These are phyloP conservation scores for Epizoanthus rinbou DNA, from an alignment of 92 coral and sea anemone genomes.

Conservation along the genomic window DNA sequence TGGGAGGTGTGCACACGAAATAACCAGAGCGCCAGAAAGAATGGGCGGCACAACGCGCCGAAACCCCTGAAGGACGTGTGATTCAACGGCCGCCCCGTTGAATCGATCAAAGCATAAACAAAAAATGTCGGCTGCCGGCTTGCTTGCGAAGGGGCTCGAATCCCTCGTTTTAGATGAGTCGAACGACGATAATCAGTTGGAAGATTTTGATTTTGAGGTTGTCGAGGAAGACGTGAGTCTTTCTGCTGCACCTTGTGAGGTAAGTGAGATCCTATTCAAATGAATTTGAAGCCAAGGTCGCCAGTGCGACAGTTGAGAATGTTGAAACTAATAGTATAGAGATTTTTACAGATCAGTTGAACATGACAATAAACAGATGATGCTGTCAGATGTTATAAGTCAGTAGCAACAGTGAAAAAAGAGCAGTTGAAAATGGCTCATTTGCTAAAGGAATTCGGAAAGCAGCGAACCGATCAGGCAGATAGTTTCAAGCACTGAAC, in stretches of 20 bases:
- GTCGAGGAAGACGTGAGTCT: constrained; percentile 22
- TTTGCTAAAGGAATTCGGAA: not conserved
- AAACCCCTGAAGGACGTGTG: constrained; percentile 6
- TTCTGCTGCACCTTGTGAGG: constrained; percentile 9
- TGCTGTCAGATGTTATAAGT: too few relatives aligned
- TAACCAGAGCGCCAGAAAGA: too few relatives aligned
- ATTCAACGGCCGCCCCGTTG: constrained; percentile 11
- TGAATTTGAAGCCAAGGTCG: constrained; percentile 24
- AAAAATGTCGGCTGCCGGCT: constrained; percentile 1
- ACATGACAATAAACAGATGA: constrained; percentile 16
- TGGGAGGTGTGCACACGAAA: too few relatives aligned
- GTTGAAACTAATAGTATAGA: constrained; percentile 19
- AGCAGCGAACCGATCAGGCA: not conserved
- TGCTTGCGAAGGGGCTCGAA: constrained; percentile 13
- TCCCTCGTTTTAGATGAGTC: constrained; percentile 12
- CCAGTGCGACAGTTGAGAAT: constrained; percentile 9
- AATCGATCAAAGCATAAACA: constrained; percentile 14
- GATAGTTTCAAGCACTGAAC: constrained; percentile 7
- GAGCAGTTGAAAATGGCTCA: constrained; percentile 28
- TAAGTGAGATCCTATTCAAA: constrained; percentile 1
- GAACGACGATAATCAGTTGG: constrained; percentile 5
- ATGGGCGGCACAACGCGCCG: too few relatives aligned
- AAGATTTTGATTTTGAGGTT: constrained; percentile 12
- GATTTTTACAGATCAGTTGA: constrained; percentile 18
- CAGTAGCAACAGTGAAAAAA: constrained; percentile 26